These are phyloP conservation scores for Corynorhinus townsendii DNA, from an alignment of 2,113 vertebrate species.

Conservation along the genomic window DNA sequence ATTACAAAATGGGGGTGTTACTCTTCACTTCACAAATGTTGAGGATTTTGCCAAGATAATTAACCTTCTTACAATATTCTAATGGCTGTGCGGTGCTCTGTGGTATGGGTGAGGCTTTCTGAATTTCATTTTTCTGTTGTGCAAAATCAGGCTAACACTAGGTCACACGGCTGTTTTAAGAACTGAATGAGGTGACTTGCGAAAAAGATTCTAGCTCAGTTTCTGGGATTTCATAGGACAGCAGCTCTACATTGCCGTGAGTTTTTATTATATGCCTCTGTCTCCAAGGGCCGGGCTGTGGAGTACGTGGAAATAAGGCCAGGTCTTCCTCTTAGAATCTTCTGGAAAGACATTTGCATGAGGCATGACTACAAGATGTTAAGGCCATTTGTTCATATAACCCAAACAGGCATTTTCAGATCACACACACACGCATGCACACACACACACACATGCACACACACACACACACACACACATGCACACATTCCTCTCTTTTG, in stretches of 20 bases:
- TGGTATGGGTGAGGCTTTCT: neutral
- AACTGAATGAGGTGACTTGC: neutral
- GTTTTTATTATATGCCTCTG: neutral
- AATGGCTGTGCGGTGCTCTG: neutral
- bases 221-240: neutral
- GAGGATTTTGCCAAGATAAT: neutral
- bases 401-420: neutral
- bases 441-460: too few species aligned
- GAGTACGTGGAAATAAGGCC: neutral
- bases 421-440: too few species aligned
- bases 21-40: neutral
- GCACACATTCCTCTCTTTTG: neutral
- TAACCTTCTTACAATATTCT: accelerated
- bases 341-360: neutral
- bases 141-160: neutral
- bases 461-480: too few species aligned
- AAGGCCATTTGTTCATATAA: neutral
- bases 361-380: neutral
- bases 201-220: neutral
- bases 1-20: neutral
- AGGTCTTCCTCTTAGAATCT: neutral
- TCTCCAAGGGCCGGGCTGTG: neutral
- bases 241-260: neutral
- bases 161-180: neutral
- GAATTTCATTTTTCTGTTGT: neutral